phyloP scores from a whole-genome alignment of 2,888 invertebrate species.

The Oxytorus armatus region DNA sequence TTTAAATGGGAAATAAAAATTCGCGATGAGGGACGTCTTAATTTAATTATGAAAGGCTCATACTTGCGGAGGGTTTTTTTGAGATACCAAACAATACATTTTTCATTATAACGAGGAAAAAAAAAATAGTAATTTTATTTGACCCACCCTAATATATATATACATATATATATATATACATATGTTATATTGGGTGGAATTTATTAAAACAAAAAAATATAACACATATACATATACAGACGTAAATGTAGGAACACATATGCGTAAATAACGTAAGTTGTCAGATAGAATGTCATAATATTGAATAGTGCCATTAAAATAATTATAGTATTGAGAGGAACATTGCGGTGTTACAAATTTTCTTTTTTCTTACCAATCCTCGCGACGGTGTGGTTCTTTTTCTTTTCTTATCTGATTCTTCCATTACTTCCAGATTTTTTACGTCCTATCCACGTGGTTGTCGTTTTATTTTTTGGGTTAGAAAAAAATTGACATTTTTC shows the following conservation, averaged over 20 bases:
- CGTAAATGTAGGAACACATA: slow-evolving; percentile 39
- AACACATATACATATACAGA: slow-evolving; percentile 51
- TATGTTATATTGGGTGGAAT: slow-evolving; percentile 72
- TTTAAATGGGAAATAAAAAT: no score
- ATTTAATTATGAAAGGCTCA: no score
- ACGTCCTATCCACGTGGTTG: not conserved
- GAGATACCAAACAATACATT: no score
- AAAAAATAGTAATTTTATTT: no score
- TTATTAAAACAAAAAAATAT: slow-evolving; percentile 13
- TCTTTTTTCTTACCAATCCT: slow-evolving; percentile 9
- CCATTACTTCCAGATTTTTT: not conserved
- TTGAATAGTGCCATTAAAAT: slow-evolving; percentile 81
- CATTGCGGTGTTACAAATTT: slow-evolving; percentile 6
- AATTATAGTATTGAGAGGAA: slow-evolving; percentile 71
- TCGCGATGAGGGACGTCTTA: no score
- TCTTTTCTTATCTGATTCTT: not conserved
- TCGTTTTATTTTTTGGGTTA: not conserved
- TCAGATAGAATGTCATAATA: slow-evolving; percentile 83
- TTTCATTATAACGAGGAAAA: no score
- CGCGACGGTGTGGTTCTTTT: not conserved
- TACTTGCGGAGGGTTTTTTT: no score
- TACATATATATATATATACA: slow-evolving; percentile 52
- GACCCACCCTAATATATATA: not conserved
- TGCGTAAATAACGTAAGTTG: slow-evolving; percentile 81
- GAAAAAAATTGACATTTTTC: no score